Base-by-base conservation (phyloP, 2,888 invertebrate genomes). In the Drosophila tanythrix region DNA sequence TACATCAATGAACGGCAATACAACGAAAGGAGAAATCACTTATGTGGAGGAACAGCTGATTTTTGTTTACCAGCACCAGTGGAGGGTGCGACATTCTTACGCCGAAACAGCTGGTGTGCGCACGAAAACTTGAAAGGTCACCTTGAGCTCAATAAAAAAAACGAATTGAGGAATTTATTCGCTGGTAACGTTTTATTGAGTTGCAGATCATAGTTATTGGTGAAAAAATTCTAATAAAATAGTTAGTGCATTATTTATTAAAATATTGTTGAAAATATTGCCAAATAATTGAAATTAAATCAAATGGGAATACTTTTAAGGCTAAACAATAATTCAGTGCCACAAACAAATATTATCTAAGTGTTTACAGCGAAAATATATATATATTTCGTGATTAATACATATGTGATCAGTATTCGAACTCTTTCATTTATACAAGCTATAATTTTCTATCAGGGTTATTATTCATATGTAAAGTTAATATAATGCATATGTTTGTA, bases 61-160 rank as follows among this genome's bases (percentile, higher is more conserved):
- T 74, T 88, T 86, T 85, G 84, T 89, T 85, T 89, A 89, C 86
- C 63, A 70, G 73, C 86, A 43, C 55, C 43, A 31, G 25, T 25
- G 46, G 83, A 68, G 70, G 85, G 74, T 76, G 81, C 65, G 68
- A 75, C 58, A 60, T 64, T 79, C 64, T 70, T 53, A 62, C 53
- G 83, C 83, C 64, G 63, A 21, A 77, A 57, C 83, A 83, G 87
- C 89, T 84, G 84, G 64, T 81, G 70, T 21, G 67, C 72, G 82
- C 76, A 81, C 76, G 70, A 82, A 79, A 81, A 87, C 90, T 80
- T 78, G 62, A 89, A 80, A 90, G 89, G 89, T 89, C 89, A 89
- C 89, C 91, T 89, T 89, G 91, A 91, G 84, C 88, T 74, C 81
- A 74, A 83, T 86, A 86, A 81, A 80, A 76, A 67, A 70, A 83